Base-by-base conservation (phyloP, 2,113 vertebrate genomes). In the Oreochromis aureus region DNA sequence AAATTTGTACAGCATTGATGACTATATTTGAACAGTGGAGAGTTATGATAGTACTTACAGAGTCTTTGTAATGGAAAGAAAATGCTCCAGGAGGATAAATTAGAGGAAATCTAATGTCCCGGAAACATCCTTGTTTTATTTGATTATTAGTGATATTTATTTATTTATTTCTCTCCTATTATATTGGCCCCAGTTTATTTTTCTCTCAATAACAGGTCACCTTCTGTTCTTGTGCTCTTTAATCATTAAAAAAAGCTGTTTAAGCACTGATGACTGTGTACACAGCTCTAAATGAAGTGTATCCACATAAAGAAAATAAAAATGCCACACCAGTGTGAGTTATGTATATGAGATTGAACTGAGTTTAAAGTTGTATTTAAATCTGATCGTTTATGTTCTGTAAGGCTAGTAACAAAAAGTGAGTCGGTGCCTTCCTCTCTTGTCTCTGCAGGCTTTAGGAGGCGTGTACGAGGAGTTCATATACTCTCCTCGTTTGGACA, bases 401-500 rank as follows among this genome's bases (percentile, higher is more conserved):
- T 27, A 41, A 73, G 22, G 46, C 13, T 73, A 22, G 22, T 73
- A 44, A 44, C n/a, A 44, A 71, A 71, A 10, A 1, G 36, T 46
- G 22, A n/a, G 46, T 78, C 27, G 3, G 3, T 5, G 24, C 6
- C 10, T 59, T 22, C 39, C 46, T 41, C 15, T 36, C 6, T 19
- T 4, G 44, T 88, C 27, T 84, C 22, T 81, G 78, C 88, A 99
- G 99, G 97, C 96, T 0, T 66, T 99, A 69, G 99, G 99, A 32
- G 99, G 99, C 3, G 97, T 97, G 80, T 98, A 97, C 1, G 96
- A 98, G 0, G 98, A 99, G 94, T 99, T 99, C 92, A 99, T 99
- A 89, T 99, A 98, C 91, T 97, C 98, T 5, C 97, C 98, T 6
- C 98, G 99, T 18, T 96, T 99, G 95, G 99, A 99, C 94, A 99